A percentile compares a stretch with the other conserved stretches of the same genome.
phyloP scores from a whole-genome alignment of 2,888 invertebrate genomes.

The Hypercompe scribonia region DNA sequence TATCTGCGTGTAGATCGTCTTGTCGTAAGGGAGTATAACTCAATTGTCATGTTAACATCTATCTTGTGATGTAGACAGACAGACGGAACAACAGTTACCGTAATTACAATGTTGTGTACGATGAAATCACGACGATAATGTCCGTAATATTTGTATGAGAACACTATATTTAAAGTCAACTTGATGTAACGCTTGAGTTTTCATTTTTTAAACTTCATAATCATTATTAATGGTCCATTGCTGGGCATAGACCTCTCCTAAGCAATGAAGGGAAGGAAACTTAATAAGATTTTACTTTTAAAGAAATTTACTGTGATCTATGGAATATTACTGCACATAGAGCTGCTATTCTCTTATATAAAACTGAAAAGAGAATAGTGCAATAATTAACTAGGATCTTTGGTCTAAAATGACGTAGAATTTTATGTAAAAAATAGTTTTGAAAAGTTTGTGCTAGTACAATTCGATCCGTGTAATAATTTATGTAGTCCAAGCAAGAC shows the following conservation, averaged over 20 bases:
- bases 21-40: background rate
- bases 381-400: background rate
- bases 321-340: background rate
- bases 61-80: background rate
- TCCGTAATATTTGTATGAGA: background rate
- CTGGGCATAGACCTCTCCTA: too few species aligned
- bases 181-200: background rate
- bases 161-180: background rate
- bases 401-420: background rate
- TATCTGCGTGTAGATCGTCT: background rate
- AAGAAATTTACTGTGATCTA: background rate
- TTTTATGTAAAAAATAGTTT: background rate
- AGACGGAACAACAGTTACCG: background rate
- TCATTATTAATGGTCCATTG: too few species aligned
- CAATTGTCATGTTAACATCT: conserved; percentile 12
- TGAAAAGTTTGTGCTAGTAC: too few species aligned
- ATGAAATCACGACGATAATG: background rate
- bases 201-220: too few species aligned
- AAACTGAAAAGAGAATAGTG: background rate
- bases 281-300: background rate
- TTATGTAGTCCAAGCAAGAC: too few species aligned
- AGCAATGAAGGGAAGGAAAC: too few species aligned
- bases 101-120: conserved; percentile 11
- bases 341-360: too few species aligned
- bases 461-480: too few species aligned